Base-by-base conservation (phyloP, 2,888 invertebrate species). In the Dynastes grantii region DNA sequence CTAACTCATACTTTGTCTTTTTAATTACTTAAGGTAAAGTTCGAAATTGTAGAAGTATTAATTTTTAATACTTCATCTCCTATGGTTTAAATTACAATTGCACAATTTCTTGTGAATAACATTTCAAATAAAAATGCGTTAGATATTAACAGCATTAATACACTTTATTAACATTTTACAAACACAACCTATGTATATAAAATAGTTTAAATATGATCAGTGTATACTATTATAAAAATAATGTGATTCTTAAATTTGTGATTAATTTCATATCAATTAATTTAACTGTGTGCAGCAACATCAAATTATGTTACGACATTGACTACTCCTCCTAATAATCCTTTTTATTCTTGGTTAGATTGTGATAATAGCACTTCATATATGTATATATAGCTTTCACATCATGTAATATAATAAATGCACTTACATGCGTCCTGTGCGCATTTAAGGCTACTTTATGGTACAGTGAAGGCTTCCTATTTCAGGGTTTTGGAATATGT, bases 161-260 rank as follows among this genome's bases (percentile, higher is more conserved):
- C 68, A 63, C 49, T 78, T 78, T 78, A 78, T 78, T 78, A 78
- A 78, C 75, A 78, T 78, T 65, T 78, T 78, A 78, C 78, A 78
- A 78, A 78, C 78, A 78, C 78, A 78, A 78, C 76, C 76, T 78
- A 78, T 78, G 65, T 78, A 78, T 76, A 78, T 78, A 78, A 78
- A 78, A 78, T 78, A 78, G 45, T 76, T 29, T 76, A 68, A 53
- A 61, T 76, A 78, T 55, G 6, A 45, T 45, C 29, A 63, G 63
- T 70, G 53, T 78, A 78, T 68, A 78, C 67, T 78, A 68, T 78
- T 78, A 78, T 51, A 78, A 78, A 78, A 78, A 78, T 78, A 78
- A 76, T 76, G 71, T 71, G 73, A 78, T 64, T 73, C 68, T 77
- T 45, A 45, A 45, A 8, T 45, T 37, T 45, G 45, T 61, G 27